Evolutionary conservation across 2,888 invertebrate genomes (phyloP), one percentile per base, ranked within the genome.

Genomic region (Melipona bicolor): DNA sequence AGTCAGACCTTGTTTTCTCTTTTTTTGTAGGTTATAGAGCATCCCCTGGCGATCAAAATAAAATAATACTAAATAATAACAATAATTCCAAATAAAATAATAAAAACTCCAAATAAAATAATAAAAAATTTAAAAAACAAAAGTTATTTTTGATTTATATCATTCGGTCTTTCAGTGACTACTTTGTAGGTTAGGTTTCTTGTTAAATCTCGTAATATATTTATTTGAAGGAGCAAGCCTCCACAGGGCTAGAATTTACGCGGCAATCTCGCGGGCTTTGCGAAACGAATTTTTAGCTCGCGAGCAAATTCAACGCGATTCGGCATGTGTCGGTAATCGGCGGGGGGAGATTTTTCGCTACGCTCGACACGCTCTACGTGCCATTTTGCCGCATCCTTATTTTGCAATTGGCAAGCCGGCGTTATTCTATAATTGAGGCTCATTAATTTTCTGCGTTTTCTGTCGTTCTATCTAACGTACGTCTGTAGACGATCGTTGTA

Each of bases 321-420:
- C 62, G 13, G 24, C 72, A 9, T 36, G 36, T 9, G 81, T 77
- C 78, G 79, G 52, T 36, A 59, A 72, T 73, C 71, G 0, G 69
- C 68, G 65, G 15, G 11, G 19, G 74, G 1, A 78, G 1, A 78
- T 79, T 77, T 79, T 85, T 71, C 62, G 24, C 52, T 9, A 43
- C 56, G 67, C 43, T 9, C 61, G 62, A 77, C 70, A 64, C 43
- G 71, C 19, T 54, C 43, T 43, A 43, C 43, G 43, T 11, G 56
- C 59, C 65, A 43, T 75, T 81, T 77, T 43, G 9, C 56, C 50
- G 36, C 27, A 71, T 62, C 32, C 70, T 65, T 79, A 79, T 83
- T 72, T 83, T 72, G 19, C 64, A 77, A 85, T 85, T 75, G 78
- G 15, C 84, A 61, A 50, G 36, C 54, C 52, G 52, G n/a, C 54